Evolutionary conservation across 2,113 vertebrate species (phyloP).

Genomic region (Phalacrocorax brasilianus): DNA sequence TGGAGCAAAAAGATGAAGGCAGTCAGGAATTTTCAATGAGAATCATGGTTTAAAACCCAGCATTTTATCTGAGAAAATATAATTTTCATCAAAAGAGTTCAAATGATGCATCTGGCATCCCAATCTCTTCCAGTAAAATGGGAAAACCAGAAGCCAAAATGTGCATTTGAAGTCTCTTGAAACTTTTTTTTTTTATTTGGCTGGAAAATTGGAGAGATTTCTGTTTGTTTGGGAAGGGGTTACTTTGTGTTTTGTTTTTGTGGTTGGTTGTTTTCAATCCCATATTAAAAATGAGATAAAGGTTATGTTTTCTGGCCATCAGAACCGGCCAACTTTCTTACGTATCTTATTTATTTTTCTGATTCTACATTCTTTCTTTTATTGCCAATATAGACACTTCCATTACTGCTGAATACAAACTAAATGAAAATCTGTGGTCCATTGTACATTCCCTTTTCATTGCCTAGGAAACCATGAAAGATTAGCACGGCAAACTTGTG

Average conservation of each 20-base stretch:
- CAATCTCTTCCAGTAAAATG: background rate
- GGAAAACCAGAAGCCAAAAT: background rate
- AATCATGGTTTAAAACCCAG: background rate
- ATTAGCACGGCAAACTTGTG: conserved; percentile 4
- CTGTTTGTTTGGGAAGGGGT: background rate
- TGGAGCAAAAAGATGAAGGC: background rate
- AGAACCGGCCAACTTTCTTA: background rate
- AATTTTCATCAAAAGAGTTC: background rate
- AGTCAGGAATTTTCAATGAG: background rate
- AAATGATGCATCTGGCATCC: background rate
- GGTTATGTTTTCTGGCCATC: background rate
- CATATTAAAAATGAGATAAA: background rate
- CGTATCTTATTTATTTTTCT: background rate
- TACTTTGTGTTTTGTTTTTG: background rate
- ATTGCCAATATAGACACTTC: background rate
- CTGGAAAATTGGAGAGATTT: background rate
- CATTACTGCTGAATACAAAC: background rate
- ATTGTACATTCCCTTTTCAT: conserved; percentile 11
- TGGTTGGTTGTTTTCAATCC: background rate
- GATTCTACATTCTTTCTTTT: background rate
- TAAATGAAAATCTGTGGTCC: background rate
- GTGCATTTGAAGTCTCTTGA: background rate
- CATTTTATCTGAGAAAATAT: background rate
- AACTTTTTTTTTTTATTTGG: background rate
- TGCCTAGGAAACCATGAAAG: conserved; percentile 45